Base-by-base conservation (phyloP, 2,113 vertebrate genomes). In the Grantiella picta region DNA sequence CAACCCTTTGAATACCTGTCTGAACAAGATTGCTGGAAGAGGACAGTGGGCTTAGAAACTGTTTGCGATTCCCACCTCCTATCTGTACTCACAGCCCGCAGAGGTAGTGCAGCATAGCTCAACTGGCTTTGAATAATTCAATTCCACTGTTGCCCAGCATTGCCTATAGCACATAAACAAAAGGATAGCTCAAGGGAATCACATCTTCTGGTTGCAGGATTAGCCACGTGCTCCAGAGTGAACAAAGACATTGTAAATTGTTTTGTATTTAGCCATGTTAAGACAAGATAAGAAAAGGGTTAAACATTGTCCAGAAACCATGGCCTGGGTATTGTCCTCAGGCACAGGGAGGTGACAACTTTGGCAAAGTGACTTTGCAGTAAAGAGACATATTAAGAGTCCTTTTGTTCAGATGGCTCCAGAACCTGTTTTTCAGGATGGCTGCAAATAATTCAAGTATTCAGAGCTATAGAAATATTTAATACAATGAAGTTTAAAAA, bases 301-400 rank as follows among this genome's bases (percentile, higher is more conserved):
- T 91, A 86, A 96, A 80, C 76, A 89, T 91, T 86, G 56, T 57
- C 56, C n/a, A 70, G 50, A 89, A 91, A 81, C 17, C 25, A 59
- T 73, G 45, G 64, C 77, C 76, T 91, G 33, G 6, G 18, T 69
- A 45, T 50, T 65, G 47, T 66, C 64, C 65, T 73, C 54, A 42
- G 29, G 36, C 56, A 70, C 45, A 77, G 47, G 19, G 21, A 1
- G 6, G 66, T 38, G 57, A 79, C 15, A 72, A 20, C 29, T 33
- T 15, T 33, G n/a, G 28, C 31, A 73, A 83, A 70, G 15, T 35
- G 20, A 25, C 20, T 87, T 13, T 65, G 10, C 66, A 64, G 31
- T 28, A 24, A 82, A 71, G 44, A 24, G 33, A 29, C 3, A 11
- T 61, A 83, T 78, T n/a, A 72, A 75, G 49, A 38, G 36, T 44